Conservation (phyloP, 2,888 invertebrate genomes). For the Hyppa rectilinea region DNA sequence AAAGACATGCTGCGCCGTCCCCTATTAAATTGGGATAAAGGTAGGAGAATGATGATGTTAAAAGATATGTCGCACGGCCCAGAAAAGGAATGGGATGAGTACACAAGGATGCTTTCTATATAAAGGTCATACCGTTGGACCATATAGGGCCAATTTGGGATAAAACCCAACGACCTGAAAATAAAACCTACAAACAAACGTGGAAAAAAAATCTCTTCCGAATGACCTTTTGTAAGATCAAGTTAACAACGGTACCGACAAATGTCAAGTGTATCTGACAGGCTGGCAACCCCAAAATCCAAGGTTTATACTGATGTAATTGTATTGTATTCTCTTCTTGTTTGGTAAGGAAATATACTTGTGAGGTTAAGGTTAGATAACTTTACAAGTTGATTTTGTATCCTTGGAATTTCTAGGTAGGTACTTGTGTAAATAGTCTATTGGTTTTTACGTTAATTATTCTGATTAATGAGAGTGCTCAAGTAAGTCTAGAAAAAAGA, state of each 20-base stretch:
- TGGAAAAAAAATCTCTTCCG: not conserved
- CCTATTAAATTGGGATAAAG: not conserved
- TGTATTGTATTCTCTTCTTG: constrained; percentile 77
- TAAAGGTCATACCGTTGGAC: not conserved
- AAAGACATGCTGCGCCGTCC: not conserved
- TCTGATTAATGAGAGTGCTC: not conserved
- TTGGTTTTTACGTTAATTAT: not conserved
- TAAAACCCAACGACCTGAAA: not conserved
- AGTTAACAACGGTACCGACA: constrained; percentile 46
- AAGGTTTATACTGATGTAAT: constrained; percentile 73
- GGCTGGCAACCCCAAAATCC: constrained; percentile 60
- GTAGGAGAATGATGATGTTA: not conserved
- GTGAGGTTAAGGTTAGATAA: constrained; percentile 11
- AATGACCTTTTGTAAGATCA: constrained; percentile 20
- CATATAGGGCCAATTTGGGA: not conserved
- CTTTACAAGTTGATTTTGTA: constrained; percentile 16
- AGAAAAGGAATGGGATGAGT: too few relatives aligned
- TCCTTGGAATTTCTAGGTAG: not conserved
- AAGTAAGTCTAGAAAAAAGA: not conserved
- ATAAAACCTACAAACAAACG: not conserved
- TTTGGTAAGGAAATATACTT: constrained; percentile 49
- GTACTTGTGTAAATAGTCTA: not conserved
- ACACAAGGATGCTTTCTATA: not conserved
- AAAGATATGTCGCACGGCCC: too few relatives aligned
- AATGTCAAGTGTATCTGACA: constrained; percentile 57